phyloP scores from a whole-genome alignment of 2,888 invertebrate genomes.

The Ophion slaviceki region DNA sequence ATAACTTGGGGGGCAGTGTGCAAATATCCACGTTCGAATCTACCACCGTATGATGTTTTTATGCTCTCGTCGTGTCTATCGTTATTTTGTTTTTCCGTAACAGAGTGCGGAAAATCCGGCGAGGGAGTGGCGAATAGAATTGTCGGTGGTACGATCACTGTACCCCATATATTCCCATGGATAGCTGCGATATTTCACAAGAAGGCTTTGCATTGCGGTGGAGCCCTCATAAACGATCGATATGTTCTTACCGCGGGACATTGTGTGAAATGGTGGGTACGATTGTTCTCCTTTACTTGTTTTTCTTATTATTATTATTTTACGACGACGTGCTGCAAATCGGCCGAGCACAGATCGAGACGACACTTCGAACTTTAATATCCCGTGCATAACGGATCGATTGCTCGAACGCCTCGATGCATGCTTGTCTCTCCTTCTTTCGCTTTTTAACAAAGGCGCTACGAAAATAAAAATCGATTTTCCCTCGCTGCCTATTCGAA shows the following conservation, averaged over 20 bases:
- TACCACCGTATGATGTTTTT: background rate
- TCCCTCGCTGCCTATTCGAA: background rate
- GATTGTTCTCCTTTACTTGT: background rate
- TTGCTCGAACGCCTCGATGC: background rate
- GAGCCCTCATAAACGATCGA: conserved; percentile 85
- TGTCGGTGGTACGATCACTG: conserved; percentile 85
- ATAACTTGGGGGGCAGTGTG: background rate
- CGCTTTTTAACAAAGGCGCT: background rate
- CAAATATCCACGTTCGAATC: too few species aligned
- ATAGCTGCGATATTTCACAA: conserved; percentile 84
- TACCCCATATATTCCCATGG: conserved; percentile 86
- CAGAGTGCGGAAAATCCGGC: conserved; percentile 79
- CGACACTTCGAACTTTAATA: background rate
- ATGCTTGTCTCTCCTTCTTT: background rate
- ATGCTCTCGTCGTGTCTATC: background rate
- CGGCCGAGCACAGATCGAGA: too few species aligned
- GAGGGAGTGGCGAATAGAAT: conserved; percentile 82
- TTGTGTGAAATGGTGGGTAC: conserved; percentile 85
- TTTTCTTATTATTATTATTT: background rate
- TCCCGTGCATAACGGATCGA: background rate
- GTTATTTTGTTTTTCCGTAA: background rate
- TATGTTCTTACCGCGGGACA: conserved; percentile 86
- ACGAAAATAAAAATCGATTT: too few species aligned
- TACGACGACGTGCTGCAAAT: background rate
- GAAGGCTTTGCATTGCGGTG: conserved; percentile 85